Conservation (phyloP, 2,797 vertebrate species). For the Sebastes alutus region DNA sequence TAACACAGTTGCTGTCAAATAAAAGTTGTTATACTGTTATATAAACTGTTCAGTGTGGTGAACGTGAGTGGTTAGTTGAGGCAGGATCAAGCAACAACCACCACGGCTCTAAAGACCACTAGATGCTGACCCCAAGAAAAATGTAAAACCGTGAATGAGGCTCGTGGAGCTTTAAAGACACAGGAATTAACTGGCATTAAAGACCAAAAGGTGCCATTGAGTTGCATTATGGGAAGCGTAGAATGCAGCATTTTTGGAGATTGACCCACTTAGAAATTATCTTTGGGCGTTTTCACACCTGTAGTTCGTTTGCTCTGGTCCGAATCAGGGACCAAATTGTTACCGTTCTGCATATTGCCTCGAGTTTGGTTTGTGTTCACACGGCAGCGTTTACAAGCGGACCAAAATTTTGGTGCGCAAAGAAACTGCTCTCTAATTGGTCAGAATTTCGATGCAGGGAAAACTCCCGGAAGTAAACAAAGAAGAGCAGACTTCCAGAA, state of each 20-base stretch:
- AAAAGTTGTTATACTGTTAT: not conserved
- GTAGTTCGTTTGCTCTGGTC: too few species aligned
- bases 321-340: too few species aligned
- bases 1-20: not conserved
- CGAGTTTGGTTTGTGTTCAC: too few species aligned
- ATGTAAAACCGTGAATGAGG: not conserved
- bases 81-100: not conserved
- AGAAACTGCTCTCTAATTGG: too few species aligned
- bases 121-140: not conserved
- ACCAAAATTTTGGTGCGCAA: too few species aligned
- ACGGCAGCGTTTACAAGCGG: too few species aligned
- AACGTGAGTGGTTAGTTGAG: not conserved
- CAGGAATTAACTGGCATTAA: not conserved
- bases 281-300: too few species aligned
- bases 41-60: not conserved
- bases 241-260: not conserved
- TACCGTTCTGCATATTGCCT: too few species aligned
- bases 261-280: not conserved
- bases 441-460: too few species aligned
- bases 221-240: not conserved
- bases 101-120: not conserved
- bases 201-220: not conserved
- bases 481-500: too few species aligned
- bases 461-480: too few species aligned
- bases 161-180: not conserved